Percentiles rank a stretch among this genome's conserved stretches.
Conservation (phyloP, 2,113 vertebrate genomes). For the Nematolebias whitei region DNA sequence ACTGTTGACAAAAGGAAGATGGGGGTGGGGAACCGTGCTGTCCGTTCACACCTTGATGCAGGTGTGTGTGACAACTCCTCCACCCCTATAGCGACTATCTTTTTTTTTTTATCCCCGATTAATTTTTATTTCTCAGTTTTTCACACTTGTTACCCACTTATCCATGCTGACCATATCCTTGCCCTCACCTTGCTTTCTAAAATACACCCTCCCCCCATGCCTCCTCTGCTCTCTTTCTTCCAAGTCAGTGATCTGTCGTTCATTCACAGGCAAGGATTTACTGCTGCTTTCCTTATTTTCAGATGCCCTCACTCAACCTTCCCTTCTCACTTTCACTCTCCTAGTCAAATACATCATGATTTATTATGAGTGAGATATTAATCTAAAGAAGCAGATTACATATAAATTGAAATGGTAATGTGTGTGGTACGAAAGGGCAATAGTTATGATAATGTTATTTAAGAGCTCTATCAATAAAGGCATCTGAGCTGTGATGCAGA, state of each 20-base stretch:
- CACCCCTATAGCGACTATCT: conserved; percentile 50
- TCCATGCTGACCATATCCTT: conserved; percentile 37
- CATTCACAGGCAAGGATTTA: conserved; percentile 41
- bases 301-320: conserved; percentile 34
- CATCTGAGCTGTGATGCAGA: conserved; percentile 35
- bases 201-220: conserved; percentile 23
- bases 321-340: conserved; percentile 35
- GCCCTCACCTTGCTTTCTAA: conserved; percentile 42
- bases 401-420: conserved; percentile 80
- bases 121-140: conserved; percentile 34
- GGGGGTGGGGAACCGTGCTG: background rate
- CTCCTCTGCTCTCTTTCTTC: conserved; percentile 23
- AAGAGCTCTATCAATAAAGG: conserved; percentile 64
- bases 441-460: conserved; percentile 72
- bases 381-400: conserved; percentile 73
- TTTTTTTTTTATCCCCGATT: conserved; percentile 41
- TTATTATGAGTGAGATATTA: conserved; percentile 73
- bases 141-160: conserved; percentile 32
- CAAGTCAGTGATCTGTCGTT: conserved; percentile 29
- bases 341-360: conserved; percentile 69
- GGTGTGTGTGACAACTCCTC: conserved; percentile 65
- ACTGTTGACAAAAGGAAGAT: conserved; percentile 36
- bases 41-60: conserved; percentile 48
- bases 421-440: conserved; percentile 69
- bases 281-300: conserved; percentile 40